Base-by-base conservation (phyloP, 2,888 invertebrate genomes). In the Nemapogon koenigi region DNA sequence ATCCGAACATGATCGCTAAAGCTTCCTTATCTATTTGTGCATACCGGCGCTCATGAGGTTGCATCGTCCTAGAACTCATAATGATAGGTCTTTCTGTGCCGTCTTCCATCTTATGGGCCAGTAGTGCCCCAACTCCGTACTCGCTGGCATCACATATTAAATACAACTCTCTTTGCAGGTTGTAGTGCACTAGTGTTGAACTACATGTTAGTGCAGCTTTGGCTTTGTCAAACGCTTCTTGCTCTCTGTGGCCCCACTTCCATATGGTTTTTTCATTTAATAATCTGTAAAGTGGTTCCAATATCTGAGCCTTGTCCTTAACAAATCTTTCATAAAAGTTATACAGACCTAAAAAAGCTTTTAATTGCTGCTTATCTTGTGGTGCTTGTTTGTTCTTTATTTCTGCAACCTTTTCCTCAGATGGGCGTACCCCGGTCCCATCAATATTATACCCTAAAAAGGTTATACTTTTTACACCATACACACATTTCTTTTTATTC, bases 21-120 rank as follows among this genome's bases (percentile, higher is more conserved):
- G 46, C 43, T 17, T 47, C 49, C 28, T 47, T 48, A 32, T 51
- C 45, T 3, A 46, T 19, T 31, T 46, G 43, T 3, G 43, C 42
- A 28, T 45, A 47, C 1, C 22, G 17, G 7, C 43, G 22, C 16
- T 49, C 46, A 29, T 43, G 43, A 19, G 29, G 8, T 17, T 45
- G 40, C 13, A 45, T n/a, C 2, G 44, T 48, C 32, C 42, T 29
- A 2, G 44, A 47, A 1, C 22, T 31, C 42, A 46, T 43, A 2
- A 40, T 42, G 1, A 47, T 26, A 1, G 43, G 48, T 26, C 40
- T 38, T 18, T 49, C 48, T 7, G 42, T 15, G 1, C 47, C 44
- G 22, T 47, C 40, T 3, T 44, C 40, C 43, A 45, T 40, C 1
- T 19, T 6, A 26, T 48, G 46, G 8, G 38, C 29, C 4, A 48